phyloP scores from a whole-genome alignment of 2,113 vertebrate genomes.

The Genyomyrus donnyi region DNA sequence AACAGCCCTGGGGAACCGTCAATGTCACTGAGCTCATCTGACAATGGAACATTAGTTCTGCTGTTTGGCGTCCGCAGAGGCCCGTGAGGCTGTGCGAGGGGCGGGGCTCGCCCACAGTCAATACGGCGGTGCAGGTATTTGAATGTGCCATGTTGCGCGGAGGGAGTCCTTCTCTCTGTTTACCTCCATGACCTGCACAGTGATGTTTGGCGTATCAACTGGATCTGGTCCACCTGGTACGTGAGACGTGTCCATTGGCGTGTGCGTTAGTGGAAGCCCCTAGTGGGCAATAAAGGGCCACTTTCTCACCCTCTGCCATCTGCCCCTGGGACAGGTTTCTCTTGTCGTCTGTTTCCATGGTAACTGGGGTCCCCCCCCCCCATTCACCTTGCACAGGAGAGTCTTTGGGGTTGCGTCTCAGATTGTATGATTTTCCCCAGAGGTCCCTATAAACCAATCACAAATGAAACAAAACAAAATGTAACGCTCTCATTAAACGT shows the following conservation, averaged over 20 bases:
- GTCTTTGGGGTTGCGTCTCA: slow-evolving; percentile 23
- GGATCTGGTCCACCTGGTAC: neutral
- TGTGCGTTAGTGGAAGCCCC: neutral
- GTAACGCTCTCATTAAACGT: neutral
- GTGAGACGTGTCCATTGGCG: neutral
- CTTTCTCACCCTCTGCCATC: neutral
- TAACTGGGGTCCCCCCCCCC: slow-evolving; percentile 24
- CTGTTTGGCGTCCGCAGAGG: neutral
- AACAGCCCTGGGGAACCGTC: neutral
- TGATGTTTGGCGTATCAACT: neutral
- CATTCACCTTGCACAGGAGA: slow-evolving; percentile 30
- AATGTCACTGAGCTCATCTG: neutral
- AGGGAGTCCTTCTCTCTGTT: neutral
- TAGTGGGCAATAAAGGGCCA: neutral
- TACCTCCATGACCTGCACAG: neutral
- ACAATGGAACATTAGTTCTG: neutral
- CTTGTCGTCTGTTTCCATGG: slow-evolving; percentile 32
- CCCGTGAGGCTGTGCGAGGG: neutral
- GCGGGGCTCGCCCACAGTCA: neutral
- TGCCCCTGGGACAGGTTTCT: slow-evolving; percentile 36
- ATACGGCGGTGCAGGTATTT: neutral
- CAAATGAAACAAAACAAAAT: neutral
- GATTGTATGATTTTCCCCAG: neutral
- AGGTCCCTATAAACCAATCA: neutral
- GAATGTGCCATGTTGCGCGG: neutral